phyloP scores from a whole-genome alignment of 2,797 vertebrate genomes.

The Paratrypauchen microcephalus region DNA sequence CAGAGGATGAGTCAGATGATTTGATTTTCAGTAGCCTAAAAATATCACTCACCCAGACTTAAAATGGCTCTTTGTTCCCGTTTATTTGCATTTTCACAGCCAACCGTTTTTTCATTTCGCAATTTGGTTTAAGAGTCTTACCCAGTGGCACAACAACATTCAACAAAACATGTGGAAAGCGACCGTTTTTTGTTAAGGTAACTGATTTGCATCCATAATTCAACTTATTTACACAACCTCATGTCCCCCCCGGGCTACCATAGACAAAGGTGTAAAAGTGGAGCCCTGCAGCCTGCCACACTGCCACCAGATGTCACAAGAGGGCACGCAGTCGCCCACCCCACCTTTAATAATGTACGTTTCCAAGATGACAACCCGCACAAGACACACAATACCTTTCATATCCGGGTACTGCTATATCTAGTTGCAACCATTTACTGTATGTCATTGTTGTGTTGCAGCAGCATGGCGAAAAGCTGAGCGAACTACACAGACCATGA shows the following conservation, averaged over 20 bases:
- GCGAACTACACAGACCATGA: too few relatives aligned
- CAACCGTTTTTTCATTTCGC: neutral
- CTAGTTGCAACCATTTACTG: neutral
- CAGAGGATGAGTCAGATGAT: neutral
- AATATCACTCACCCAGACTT: neutral
- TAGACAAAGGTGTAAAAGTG: neutral
- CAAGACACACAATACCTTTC: neutral
- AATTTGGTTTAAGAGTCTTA: neutral
- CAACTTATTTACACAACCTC: neutral
- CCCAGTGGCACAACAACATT: neutral
- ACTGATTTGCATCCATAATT: neutral
- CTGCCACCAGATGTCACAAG: slow-evolving; percentile 4
- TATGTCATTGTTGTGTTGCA: neutral
- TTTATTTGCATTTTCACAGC: neutral
- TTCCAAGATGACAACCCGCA: neutral
- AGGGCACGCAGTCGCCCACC: neutral
- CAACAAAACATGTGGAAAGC: neutral
- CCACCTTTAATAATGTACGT: neutral
- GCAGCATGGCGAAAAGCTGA: too few relatives aligned
- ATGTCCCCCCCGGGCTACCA: neutral
- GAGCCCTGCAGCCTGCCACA: neutral
- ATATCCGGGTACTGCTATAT: neutral
- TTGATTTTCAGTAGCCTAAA: slow-evolving; percentile 1
- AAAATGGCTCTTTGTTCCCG: neutral
- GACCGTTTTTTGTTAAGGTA: neutral